Base-by-base conservation (phyloP, 2,113 vertebrate genomes). In the Sturnus vulgaris region DNA sequence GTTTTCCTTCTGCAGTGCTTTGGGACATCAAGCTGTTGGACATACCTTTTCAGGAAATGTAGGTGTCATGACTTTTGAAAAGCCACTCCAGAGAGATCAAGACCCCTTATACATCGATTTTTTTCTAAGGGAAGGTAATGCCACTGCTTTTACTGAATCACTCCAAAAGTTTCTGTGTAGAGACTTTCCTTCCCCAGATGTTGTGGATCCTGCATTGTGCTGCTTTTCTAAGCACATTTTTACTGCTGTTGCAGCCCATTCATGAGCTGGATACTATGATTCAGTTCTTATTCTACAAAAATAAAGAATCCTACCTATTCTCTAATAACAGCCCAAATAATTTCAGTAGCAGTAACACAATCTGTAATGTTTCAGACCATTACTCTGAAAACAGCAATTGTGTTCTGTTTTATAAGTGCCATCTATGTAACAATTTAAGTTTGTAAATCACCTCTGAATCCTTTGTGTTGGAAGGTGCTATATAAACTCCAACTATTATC, bases 391-490 rank as follows among this genome's bases (percentile, higher is more conserved):
- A 92, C 69, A 93, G 88, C 82, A 88, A 66, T 83, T 78, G 70
- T 96, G 79, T 78, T 95, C 73, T 92, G 71, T 81, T 96, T 92
- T 96, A 33, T 93, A 95, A 92, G 91, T 89, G 71, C 73, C 69
- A 78, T 90, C 92, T 86, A 53, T 92, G 35, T 27, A 96, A 95
- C 71, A 83, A 82, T 84, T 97, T 94, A 95, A 83, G 90, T 96
- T 95, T 94, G 92, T 95, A 96, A 96, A 96, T 95, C 95, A 96
- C 82, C 71, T 88, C 65, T 78, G 88, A 89, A 94, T 93, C 72
- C 76, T 92, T 92, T 86, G 90, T 94, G 92, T 86, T 86, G 86
- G 88, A 95, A 95, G 80, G 86, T 75, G 64, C 82, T 84, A 71
- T 37, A 94, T 81, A 95, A 96, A 90, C 57, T 92, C 18, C 1